phyloP scores from a whole-genome alignment of 2,797 vertebrate genomes.

The Podarcis lilfordi region DNA sequence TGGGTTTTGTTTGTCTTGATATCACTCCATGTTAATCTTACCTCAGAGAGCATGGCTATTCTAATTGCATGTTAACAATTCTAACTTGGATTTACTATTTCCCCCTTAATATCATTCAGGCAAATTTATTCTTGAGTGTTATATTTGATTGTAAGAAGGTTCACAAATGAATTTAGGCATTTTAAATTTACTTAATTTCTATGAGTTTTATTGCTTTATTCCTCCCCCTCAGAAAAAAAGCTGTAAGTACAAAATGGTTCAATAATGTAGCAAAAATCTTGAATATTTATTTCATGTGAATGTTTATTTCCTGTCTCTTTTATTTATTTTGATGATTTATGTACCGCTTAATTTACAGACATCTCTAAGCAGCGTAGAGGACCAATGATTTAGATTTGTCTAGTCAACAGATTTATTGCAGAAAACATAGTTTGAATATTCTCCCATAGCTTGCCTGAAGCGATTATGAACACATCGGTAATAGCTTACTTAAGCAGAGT shows the following conservation, averaged over 20 bases:
- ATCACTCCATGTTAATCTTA: conserved; percentile 38
- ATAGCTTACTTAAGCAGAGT: background rate
- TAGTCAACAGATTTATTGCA: background rate
- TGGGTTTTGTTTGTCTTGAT: conserved; percentile 27
- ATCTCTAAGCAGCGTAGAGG: too few species aligned
- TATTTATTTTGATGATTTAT: too few species aligned
- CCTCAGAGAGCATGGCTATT: conserved; percentile 52
- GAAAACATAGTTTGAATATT: background rate
- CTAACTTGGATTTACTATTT: background rate
- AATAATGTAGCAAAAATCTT: background rate
- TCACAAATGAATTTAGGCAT: conserved; percentile 14
- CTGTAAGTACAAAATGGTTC: background rate
- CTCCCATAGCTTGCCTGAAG: background rate
- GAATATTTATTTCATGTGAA: background rate
- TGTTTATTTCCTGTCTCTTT: too few species aligned
- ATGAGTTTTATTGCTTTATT: background rate
- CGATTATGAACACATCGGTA: background rate
- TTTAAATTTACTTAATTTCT: conserved; percentile 20
- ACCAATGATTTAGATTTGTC: background rate
- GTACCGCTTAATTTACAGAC: too few species aligned
- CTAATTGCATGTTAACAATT: conserved; percentile 54
- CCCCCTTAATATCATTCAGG: conserved; percentile 16
- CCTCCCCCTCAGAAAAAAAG: conserved; percentile 17
- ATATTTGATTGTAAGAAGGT: background rate
- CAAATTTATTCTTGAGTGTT: background rate